Evolutionary conservation across 2,113 vertebrate genomes (phyloP).

Genomic region (Gnathonemus longibarbis): DNA sequence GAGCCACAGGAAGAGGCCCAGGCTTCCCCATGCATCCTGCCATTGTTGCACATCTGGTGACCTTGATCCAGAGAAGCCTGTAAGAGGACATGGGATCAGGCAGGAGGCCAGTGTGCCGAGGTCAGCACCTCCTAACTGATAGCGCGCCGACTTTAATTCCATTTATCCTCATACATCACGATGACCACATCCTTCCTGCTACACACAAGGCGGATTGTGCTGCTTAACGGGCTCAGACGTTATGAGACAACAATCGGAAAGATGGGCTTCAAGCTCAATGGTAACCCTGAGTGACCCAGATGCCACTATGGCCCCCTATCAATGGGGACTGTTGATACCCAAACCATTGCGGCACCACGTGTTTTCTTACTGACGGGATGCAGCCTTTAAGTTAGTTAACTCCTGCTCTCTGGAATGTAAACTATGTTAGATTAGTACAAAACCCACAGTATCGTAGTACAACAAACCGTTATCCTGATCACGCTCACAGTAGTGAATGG

Average conservation of each 20-base stretch:
- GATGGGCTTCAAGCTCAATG: neutral
- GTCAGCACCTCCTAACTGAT: neutral
- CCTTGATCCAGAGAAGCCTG: neutral
- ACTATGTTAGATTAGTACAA: neutral
- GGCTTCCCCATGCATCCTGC: neutral
- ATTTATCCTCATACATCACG: neutral
- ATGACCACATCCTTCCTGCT: neutral
- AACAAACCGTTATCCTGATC: neutral
- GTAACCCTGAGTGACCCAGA: neutral
- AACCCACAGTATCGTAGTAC: neutral
- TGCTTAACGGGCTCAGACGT: neutral
- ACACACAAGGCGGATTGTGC: neutral
- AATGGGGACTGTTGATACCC: neutral
- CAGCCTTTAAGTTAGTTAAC: neutral
- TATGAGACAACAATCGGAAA: neutral
- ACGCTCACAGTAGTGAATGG: neutral
- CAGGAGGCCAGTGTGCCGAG: neutral
- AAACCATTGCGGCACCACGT: neutral
- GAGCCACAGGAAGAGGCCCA: neutral
- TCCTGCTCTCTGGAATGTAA: neutral
- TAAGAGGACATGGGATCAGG: neutral
- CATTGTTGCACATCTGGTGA: neutral
- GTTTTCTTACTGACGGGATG: neutral
- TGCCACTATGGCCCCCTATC: neutral
- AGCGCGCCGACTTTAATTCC: neutral